phyloP scores from a whole-genome alignment of 2,797 vertebrate species.

The Anolis apletophallus region DNA sequence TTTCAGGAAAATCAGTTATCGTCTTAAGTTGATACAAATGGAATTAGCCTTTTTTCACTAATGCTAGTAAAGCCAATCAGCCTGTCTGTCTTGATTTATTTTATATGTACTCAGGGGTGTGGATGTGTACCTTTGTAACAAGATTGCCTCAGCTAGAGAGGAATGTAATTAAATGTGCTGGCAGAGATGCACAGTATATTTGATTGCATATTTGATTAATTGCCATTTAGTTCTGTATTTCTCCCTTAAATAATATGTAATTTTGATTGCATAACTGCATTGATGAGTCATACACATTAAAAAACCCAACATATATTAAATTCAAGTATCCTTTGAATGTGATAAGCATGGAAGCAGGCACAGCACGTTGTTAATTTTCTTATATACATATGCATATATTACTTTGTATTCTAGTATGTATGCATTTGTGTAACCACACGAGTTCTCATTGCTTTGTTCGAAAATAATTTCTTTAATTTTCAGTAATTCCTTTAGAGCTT shows the following conservation, averaged over 20 bases:
- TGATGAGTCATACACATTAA: constrained; percentile 67
- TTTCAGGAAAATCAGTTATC: constrained; percentile 24
- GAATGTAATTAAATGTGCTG: constrained; percentile 71
- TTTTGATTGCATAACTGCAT: constrained; percentile 72
- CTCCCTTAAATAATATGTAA: constrained; percentile 71
- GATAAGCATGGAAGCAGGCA: constrained; percentile 31
- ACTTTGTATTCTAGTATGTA: neutral
- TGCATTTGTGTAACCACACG: neutral
- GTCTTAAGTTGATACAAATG: constrained; percentile 44
- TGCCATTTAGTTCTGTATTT: constrained; percentile 76
- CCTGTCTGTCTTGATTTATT: constrained; percentile 68
- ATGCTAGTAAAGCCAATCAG: constrained; percentile 57
- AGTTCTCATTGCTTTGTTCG: constrained; percentile 17
- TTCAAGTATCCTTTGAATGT: constrained; percentile 45
- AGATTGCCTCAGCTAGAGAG: constrained; percentile 66
- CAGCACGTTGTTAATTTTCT: constrained; percentile 47
- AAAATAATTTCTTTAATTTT: constrained; percentile 42
- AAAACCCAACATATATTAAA: constrained; percentile 54
- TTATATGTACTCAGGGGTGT: constrained; percentile 63
- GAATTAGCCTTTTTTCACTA: constrained; percentile 52
- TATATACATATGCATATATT: neutral
- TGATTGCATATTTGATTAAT: constrained; percentile 80
- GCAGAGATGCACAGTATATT: constrained; percentile 73
- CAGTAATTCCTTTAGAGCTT: neutral
- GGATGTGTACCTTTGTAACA: constrained; percentile 73